Conservation (phyloP, 2,888 invertebrate genomes). For the Athalia rosae region DNA sequence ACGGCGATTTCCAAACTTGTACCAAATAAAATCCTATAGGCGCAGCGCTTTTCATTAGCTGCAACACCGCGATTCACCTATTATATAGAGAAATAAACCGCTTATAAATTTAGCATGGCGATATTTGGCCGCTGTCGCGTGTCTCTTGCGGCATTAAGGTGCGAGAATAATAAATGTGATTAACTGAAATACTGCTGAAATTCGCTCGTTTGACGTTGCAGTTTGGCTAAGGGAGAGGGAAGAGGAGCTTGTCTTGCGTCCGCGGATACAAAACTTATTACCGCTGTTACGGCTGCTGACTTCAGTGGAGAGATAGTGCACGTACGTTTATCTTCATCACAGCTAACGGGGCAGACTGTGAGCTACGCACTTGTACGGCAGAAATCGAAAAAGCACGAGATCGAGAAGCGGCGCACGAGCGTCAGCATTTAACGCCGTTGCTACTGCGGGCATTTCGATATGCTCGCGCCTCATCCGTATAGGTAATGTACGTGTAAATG, state of each 20-base stretch:
- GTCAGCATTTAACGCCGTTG: neutral
- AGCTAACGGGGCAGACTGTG: too few relatives aligned
- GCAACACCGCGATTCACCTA: neutral
- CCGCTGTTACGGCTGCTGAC: neutral
- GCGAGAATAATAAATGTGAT: constrained; percentile 36
- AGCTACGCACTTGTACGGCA: too few relatives aligned
- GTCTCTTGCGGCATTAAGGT: constrained; percentile 7
- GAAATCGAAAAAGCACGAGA: too few relatives aligned
- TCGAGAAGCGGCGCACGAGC: too few relatives aligned
- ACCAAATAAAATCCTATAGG: too few relatives aligned
- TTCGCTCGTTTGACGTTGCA: neutral
- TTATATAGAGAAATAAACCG: neutral
- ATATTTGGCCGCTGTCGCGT: neutral
- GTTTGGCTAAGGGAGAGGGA: neutral
- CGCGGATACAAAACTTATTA: neutral
- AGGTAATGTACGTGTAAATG: neutral
- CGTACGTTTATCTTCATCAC: too few relatives aligned
- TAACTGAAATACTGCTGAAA: constrained; percentile 19
- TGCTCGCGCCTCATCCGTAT: neutral
- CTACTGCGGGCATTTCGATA: neutral
- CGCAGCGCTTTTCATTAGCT: too few relatives aligned
- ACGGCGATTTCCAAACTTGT: too few relatives aligned
- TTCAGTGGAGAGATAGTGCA: too few relatives aligned
- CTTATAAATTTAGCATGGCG: constrained; percentile 2
- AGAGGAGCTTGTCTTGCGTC: neutral